Conservation (phyloP, 2,888 invertebrate genomes). For the Thymelicus sylvestris region DNA sequence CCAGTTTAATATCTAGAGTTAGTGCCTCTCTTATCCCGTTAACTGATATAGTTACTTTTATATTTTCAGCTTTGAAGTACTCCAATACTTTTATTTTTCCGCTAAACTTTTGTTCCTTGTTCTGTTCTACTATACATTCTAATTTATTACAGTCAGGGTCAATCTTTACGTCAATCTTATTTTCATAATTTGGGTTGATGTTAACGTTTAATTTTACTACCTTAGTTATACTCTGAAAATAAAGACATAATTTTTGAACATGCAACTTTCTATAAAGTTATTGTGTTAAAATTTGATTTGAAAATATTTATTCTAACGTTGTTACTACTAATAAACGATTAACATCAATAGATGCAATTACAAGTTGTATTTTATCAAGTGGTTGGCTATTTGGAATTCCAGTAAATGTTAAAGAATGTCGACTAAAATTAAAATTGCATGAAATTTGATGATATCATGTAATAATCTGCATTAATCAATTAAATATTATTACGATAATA, state of each 20-base stretch:
- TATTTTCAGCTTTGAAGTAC: conserved; percentile 81
- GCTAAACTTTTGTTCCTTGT: conserved; percentile 59
- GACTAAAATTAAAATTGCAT: too few relatives aligned
- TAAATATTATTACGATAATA: too few relatives aligned
- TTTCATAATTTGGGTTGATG: conserved; percentile 45
- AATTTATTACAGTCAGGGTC: conserved; percentile 60
- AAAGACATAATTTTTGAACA: background rate
- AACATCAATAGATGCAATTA: too few relatives aligned
- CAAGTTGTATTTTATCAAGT: too few relatives aligned
- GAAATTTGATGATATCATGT: too few relatives aligned
- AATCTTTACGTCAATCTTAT: conserved; percentile 71
- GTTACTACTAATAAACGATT: too few relatives aligned
- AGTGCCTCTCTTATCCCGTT: conserved; percentile 89
- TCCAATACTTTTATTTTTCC: conserved; percentile 83
- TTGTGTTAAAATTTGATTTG: too few relatives aligned
- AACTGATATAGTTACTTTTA: conserved; percentile 87
- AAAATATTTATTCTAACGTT: too few relatives aligned
- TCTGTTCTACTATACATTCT: conserved; percentile 52
- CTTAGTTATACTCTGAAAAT: conserved; percentile 57
- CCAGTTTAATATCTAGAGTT: conserved; percentile 86
- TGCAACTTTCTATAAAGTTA: too few relatives aligned
- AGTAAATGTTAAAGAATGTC: too few relatives aligned
- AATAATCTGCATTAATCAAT: too few relatives aligned
- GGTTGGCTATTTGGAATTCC: too few relatives aligned
- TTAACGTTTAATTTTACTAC: conserved; percentile 55